phyloP scores from a whole-genome alignment of 1,140 invertebrate genomes.

The Meloidogyne hapla region DNA sequence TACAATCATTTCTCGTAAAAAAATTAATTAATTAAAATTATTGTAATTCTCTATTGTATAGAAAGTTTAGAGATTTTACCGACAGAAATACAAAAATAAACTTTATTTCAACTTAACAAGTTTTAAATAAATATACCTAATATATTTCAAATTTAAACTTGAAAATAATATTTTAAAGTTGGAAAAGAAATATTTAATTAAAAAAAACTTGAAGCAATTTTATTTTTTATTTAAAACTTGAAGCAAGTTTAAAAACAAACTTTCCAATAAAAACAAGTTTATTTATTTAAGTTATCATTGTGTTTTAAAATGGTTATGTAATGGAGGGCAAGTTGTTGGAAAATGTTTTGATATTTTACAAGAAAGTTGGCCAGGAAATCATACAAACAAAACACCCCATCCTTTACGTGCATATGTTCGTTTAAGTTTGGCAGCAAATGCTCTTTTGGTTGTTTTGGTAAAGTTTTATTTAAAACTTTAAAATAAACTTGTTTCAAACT shows the following conservation, averaged over 20 bases:
- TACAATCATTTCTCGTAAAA: slow-evolving; percentile 48
- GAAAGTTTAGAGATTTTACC: too few relatives aligned
- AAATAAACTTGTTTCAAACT: too few relatives aligned
- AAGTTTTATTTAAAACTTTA: neutral
- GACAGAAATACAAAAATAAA: too few relatives aligned
- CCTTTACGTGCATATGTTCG: slow-evolving; percentile 47
- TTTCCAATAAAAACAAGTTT: too few relatives aligned
- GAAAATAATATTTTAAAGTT: too few relatives aligned
- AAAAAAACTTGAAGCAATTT: too few relatives aligned
- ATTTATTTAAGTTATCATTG: slow-evolving; percentile 34
- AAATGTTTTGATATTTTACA: slow-evolving; percentile 52
- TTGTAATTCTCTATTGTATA: neutral
- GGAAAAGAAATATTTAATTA: too few relatives aligned
- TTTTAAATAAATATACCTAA: too few relatives aligned
- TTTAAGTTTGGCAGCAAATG: slow-evolving; percentile 47
- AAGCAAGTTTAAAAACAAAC: too few relatives aligned
- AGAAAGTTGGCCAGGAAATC: slow-evolving; percentile 51
- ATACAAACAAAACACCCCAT: slow-evolving; percentile 46
- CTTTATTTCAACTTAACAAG: too few relatives aligned
- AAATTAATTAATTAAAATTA: neutral
- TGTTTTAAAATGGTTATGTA: slow-evolving; percentile 48
- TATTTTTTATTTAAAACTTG: neutral
- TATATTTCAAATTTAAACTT: too few relatives aligned
- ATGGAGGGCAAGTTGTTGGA: slow-evolving; percentile 42
- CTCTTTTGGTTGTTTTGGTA: slow-evolving; percentile 42